Percentiles rank a stretch among this genome's conserved stretches.
These are phyloP conservation scores for Pachypeltis micranthus DNA, from an alignment of 1,140 invertebrate species.

Conservation along the genomic window DNA sequence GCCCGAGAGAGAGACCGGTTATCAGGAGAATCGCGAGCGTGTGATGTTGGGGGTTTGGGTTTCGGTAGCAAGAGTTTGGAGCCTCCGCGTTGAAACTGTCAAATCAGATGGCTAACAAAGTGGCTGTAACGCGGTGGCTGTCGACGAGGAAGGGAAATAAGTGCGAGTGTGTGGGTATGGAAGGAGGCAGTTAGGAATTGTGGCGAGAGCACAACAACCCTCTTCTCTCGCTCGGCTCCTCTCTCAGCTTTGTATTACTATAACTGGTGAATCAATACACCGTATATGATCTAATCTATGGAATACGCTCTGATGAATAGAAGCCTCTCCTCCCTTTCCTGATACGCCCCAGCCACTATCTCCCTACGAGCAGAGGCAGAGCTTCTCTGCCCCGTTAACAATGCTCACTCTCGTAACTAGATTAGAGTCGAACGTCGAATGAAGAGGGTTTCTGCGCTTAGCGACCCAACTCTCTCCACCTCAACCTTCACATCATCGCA, in stretches of 20 bases:
- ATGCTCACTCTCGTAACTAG: slow-evolving; percentile 15
- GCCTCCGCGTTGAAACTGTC: background rate
- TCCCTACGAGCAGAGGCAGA: no score
- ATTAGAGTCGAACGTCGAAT: slow-evolving; percentile 8
- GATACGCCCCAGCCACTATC: background rate
- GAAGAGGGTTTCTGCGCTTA: background rate
- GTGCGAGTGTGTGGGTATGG: background rate
- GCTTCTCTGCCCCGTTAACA: slow-evolving; percentile 10
- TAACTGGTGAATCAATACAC: slow-evolving; percentile 16
- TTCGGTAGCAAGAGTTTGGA: background rate
- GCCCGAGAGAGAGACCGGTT: background rate
- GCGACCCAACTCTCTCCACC: no score
- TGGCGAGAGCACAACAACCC: background rate
- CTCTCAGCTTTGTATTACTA: slow-evolving; percentile 10
- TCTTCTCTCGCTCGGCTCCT: background rate
- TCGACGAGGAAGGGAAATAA: background rate
- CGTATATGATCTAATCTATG: slow-evolving; percentile 14
- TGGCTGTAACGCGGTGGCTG: background rate
- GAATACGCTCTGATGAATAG: slow-evolving; percentile 18
- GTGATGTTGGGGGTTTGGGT: background rate
- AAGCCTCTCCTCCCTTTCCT: background rate
- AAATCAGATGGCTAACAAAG: slow-evolving; percentile 8
- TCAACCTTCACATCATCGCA: no score
- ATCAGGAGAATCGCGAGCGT: no score
- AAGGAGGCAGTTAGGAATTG: slow-evolving; percentile 2